Percentiles rank a stretch among this genome's conserved stretches.
These are phyloP conservation scores for Perdita meconis DNA, from an alignment of 2,888 invertebrate genomes.

Conservation along the genomic window DNA sequence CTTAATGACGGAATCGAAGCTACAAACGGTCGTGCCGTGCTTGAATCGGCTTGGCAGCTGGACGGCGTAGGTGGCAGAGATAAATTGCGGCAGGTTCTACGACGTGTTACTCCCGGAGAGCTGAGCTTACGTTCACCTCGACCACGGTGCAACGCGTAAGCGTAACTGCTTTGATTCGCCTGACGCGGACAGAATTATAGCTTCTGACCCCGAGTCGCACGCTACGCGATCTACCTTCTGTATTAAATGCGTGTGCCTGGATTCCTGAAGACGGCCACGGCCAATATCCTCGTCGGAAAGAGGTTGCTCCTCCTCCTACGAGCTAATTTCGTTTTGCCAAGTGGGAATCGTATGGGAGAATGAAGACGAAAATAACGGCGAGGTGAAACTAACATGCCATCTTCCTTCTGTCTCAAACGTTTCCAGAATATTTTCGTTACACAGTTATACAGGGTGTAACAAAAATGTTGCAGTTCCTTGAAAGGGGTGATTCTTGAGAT, in stretches of 20 bases:
- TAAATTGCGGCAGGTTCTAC: slow-evolving; percentile 66
- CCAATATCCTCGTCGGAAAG: no score
- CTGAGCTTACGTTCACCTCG: slow-evolving; percentile 44
- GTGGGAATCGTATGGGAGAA: no score
- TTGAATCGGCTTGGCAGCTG: slow-evolving; percentile 59
- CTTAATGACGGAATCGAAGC: slow-evolving; percentile 79
- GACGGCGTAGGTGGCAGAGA: slow-evolving; percentile 61
- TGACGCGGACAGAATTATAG: slow-evolving; percentile 43
- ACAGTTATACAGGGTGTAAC: no score
- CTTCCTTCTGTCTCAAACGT: no score
- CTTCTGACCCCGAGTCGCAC: not conserved
- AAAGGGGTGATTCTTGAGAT: no score
- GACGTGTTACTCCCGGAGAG: slow-evolving; percentile 50
- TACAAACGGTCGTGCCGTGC: slow-evolving; percentile 66
- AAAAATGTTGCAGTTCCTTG: no score
- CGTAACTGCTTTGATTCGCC: slow-evolving; percentile 43
- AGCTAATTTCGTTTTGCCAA: no score
- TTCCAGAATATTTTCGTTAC: no score
- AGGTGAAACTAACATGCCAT: no score
- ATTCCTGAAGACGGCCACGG: no score
- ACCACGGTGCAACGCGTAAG: slow-evolving; percentile 39
- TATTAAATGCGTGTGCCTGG: slow-evolving; percentile 23
- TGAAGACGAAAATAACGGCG: no score
- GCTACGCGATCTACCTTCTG: slow-evolving; percentile 23
- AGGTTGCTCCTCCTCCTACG: no score